Evolutionary conservation across 2,113 vertebrate species (phyloP), one percentile per base, ranked within the genome.

Genomic region (Myotis lucifugus): DNA sequence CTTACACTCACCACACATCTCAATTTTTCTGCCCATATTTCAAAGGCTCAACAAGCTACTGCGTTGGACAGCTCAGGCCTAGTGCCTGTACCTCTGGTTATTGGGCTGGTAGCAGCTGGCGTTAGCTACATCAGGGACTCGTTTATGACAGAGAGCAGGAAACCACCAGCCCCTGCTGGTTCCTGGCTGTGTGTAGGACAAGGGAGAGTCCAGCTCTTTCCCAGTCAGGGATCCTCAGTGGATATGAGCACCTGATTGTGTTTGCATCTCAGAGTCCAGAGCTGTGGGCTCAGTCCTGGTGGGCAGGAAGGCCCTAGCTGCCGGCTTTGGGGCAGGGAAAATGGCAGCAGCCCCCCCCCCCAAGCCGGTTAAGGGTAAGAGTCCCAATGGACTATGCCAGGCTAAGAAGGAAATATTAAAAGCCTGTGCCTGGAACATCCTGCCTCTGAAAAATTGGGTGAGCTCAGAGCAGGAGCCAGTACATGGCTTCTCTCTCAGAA

Each of bases 331-430:
- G 18, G 54, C 3, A 1, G 56, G 11, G 17, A 19, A 37, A 21
- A 23, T 21, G 37, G 15, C 29, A 32, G 27, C 48, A 52, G 18
- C 66, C n/a, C n/a, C n/a, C n/a, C n/a, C n/a, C n/a, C 18, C 14
- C 21, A 59, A 10, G 56, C 17, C 37, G 23, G 15, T 14, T 46
- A 40, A 29, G 4, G 23, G 3, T 3, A 32, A 27, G 21, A 69
- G 15, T 21, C 54, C 42, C 37, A 1, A 0, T 40, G 34, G 50
- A 86, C 64, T 40, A 64, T 27, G 29, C 46, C 8, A 56, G 40
- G 29, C 74, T 67, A 64, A 59, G 92, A 78, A 91, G 67, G 74
- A 54, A 72, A 74, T 70, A n/a, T 94, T 91, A 34, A 67, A 88
- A 70, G 27, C 42, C 66, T 79, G 10, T 37, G 18, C 42, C 85